A percentile compares a stretch with the other conserved stretches of the same genome.
phyloP scores from a whole-genome alignment of 1,140 invertebrate genomes.

The Teleogryllus occipitalis region DNA sequence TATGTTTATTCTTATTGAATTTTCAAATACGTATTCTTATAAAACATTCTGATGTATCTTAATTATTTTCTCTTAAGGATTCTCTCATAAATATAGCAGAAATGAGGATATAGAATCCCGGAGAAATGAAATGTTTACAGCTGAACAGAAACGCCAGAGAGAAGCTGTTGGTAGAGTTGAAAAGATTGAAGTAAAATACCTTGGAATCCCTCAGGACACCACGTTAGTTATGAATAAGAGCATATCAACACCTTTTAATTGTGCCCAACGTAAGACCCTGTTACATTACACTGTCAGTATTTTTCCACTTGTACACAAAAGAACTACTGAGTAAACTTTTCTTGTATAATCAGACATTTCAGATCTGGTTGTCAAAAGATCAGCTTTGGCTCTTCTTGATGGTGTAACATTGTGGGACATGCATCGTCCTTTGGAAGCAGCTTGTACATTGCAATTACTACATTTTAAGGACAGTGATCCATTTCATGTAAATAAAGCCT shows the following conservation, averaged over 20 bases:
- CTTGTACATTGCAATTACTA: slow-evolving; percentile 72
- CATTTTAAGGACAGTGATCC: slow-evolving; percentile 64
- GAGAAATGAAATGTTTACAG: slow-evolving; percentile 64
- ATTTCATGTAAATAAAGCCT: slow-evolving; percentile 64
- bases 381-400: slow-evolving; percentile 75
- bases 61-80: not conserved
- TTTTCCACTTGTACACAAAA: not conserved
- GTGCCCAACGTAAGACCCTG: slow-evolving; percentile 67
- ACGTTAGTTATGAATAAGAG: slow-evolving; percentile 84
- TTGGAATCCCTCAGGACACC: slow-evolving; percentile 60
- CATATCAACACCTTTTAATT: slow-evolving; percentile 86
- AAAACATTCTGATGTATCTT: too few relatives aligned
- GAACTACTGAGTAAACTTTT: not conserved
- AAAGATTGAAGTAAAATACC: slow-evolving; percentile 81
- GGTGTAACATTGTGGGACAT: slow-evolving; percentile 75
- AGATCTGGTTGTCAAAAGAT: slow-evolving; percentile 59
- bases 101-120: slow-evolving; percentile 38
- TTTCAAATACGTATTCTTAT: too few relatives aligned
- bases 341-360: slow-evolving; percentile 51
- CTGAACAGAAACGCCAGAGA: slow-evolving; percentile 65
- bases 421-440: slow-evolving; percentile 70
- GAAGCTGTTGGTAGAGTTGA: slow-evolving; percentile 71
- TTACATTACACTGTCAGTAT: not conserved
- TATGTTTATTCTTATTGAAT: too few relatives aligned
- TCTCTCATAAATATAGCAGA: not conserved